A percentile compares a stretch with the other conserved stretches of the same genome.
Conservation (phyloP, 1,140 invertebrate species). For the Anthonomus grandis region DNA sequence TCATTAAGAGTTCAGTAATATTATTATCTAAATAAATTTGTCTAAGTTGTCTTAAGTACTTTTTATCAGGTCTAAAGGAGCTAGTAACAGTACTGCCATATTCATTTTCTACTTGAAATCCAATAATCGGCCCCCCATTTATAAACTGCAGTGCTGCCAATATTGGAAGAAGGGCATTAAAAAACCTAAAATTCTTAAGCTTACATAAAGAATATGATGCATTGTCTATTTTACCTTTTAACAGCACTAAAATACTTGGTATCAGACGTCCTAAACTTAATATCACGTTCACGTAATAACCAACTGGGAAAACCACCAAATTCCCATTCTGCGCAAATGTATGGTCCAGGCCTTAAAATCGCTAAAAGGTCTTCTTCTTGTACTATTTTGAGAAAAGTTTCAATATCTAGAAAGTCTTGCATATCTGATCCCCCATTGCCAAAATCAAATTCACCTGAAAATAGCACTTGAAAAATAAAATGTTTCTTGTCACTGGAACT, state of each 20-base stretch:
- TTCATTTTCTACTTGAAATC: conserved; percentile 56
- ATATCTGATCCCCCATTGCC: conserved; percentile 72
- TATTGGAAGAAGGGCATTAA: conserved; percentile 50
- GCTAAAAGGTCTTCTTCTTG: conserved; percentile 78
- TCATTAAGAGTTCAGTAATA: conserved; percentile 52
- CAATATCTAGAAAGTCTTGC: conserved; percentile 51
- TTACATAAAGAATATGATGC: conserved; percentile 28
- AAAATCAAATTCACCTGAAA: conserved; percentile 57
- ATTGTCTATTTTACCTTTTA: conserved; percentile 29
- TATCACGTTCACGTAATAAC: conserved; percentile 29
- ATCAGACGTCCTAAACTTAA: conserved; percentile 51
- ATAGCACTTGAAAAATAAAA: neutral
- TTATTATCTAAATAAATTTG: conserved; percentile 43
- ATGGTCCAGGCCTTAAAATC: conserved; percentile 85
- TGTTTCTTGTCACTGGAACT: neutral
- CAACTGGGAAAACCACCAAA: conserved; percentile 42
- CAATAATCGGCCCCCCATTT: conserved; percentile 58
- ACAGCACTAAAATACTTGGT: conserved; percentile 51
- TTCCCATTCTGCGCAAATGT: conserved; percentile 85
- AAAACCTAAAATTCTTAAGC: conserved; percentile 43
- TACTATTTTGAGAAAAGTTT: conserved; percentile 73
- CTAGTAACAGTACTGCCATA: conserved; percentile 49
- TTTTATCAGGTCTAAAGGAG: conserved; percentile 38
- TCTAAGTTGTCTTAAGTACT: conserved; percentile 50
- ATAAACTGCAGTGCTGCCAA: conserved; percentile 53